Evolutionary conservation across 64 coral and sea anemone genomes (phyloP).

Genomic region (Actinia equina): DNA sequence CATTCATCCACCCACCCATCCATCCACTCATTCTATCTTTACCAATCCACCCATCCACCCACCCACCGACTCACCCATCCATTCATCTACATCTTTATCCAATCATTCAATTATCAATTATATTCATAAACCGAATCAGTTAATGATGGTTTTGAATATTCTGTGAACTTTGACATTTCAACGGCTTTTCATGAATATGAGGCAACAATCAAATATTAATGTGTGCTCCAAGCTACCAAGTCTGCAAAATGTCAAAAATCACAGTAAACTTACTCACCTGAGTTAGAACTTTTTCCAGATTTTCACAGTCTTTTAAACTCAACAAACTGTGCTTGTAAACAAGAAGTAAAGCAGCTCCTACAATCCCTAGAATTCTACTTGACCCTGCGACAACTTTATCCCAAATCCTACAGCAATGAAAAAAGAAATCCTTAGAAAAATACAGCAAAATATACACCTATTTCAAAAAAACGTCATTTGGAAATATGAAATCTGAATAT

Average conservation of each 20-base stretch:
- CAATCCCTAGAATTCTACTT: slow-evolving; percentile 81
- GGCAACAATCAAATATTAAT: too few relatives aligned
- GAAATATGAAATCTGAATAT: too few relatives aligned
- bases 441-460: too few relatives aligned
- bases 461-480: too few relatives aligned
- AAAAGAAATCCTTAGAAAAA: too few relatives aligned
- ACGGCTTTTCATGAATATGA: too few relatives aligned
- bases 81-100: background rate
- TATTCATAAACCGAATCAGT: too few relatives aligned
- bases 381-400: slow-evolving; percentile 89
- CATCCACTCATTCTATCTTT: background rate
- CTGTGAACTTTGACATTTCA: too few relatives aligned
- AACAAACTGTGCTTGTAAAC: slow-evolving; percentile 59
- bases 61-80: background rate
- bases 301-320: slow-evolving; percentile 36
- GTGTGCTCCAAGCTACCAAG: too few relatives aligned
- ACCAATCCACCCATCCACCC: background rate
- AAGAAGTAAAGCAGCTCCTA: slow-evolving; percentile 68
- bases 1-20: background rate
- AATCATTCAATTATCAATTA: too few relatives aligned
- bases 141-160: too few relatives aligned
- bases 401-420: slow-evolving; percentile 57
- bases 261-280: slow-evolving; percentile 40
- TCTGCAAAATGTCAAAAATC: too few relatives aligned
- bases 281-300: slow-evolving; percentile 42